Evolutionary conservation across 2,797 vertebrate species (phyloP).

Genomic region (Anisognathus igniventris): DNA sequence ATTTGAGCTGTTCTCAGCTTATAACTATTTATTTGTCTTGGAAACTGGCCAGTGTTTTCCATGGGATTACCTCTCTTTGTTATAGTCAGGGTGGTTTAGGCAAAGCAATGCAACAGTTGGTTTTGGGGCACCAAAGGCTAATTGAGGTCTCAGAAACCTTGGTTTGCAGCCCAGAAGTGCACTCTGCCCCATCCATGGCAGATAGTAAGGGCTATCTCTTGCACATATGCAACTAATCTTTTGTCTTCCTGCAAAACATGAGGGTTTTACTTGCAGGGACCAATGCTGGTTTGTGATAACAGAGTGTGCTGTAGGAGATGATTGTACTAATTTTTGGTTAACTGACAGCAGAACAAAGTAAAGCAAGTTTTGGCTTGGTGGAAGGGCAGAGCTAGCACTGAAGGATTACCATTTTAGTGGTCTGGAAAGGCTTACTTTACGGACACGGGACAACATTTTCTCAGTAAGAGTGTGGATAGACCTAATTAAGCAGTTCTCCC

Average conservation of each 20-base stretch:
- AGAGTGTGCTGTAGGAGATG: background rate
- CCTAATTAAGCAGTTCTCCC: background rate
- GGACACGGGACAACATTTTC: background rate
- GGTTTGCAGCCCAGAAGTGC: background rate
- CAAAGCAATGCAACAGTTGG: background rate
- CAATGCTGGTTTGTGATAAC: background rate
- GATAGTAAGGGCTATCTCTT: background rate
- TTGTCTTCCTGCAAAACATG: background rate
- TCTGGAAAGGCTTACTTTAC: background rate
- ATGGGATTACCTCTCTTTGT: background rate
- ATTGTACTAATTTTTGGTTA: background rate
- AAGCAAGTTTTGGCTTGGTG: background rate
- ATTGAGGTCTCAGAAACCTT: background rate
- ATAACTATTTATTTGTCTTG: constrained; percentile 39
- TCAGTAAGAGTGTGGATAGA: background rate
- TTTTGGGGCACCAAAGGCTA: background rate
- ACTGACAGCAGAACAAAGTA: background rate
- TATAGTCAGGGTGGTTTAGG: background rate
- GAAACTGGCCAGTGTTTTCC: constrained; percentile 18
- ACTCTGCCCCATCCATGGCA: background rate
- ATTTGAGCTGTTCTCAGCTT: background rate
- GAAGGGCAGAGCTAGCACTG: background rate
- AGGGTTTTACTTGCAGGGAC: background rate
- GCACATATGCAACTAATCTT: background rate
- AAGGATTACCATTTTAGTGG: background rate